Percentiles rank a stretch among this genome's conserved stretches.
Evolutionary conservation across 2,113 vertebrate genomes (phyloP).

Genomic region (Mustelus asterias): DNA sequence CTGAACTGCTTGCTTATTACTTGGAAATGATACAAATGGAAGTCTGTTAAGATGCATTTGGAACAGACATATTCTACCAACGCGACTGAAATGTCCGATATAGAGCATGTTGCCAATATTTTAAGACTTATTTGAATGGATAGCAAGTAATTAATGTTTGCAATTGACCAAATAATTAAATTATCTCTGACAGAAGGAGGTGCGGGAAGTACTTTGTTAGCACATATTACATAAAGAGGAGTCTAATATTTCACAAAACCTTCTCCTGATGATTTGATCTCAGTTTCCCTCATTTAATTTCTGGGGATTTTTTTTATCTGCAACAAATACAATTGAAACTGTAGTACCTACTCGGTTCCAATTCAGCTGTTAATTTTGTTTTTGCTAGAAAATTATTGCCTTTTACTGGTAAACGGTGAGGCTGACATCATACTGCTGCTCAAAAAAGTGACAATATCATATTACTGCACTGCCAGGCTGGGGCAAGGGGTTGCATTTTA

Average conservation of each 20-base stretch:
- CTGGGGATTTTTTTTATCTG: neutral
- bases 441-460: constrained; percentile 24
- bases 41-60: constrained; percentile 20
- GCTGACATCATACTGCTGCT: constrained; percentile 23
- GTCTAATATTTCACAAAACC: constrained; percentile 20
- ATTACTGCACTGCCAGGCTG: neutral
- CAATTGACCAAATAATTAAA: constrained; percentile 20
- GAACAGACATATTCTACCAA: neutral
- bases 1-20: constrained; percentile 21
- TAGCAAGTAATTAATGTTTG: constrained; percentile 25
- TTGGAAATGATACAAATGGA: constrained; percentile 25
- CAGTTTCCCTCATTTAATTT: neutral
- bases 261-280: constrained; percentile 10
- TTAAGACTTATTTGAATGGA: constrained; percentile 26
- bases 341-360: neutral
- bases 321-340: neutral
- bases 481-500: constrained; percentile 28
- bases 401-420: neutral
- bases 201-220: constrained; percentile 18
- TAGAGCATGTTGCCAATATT: constrained; percentile 5
- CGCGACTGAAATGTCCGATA: neutral
- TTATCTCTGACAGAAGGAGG: neutral
- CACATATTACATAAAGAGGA: neutral
- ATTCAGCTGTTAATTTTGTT: constrained; percentile 12
- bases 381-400: neutral